Percentiles rank a stretch among this genome's conserved stretches.
Conservation (phyloP, 2,113 vertebrate species). For the Odontophorus gujanensis region DNA sequence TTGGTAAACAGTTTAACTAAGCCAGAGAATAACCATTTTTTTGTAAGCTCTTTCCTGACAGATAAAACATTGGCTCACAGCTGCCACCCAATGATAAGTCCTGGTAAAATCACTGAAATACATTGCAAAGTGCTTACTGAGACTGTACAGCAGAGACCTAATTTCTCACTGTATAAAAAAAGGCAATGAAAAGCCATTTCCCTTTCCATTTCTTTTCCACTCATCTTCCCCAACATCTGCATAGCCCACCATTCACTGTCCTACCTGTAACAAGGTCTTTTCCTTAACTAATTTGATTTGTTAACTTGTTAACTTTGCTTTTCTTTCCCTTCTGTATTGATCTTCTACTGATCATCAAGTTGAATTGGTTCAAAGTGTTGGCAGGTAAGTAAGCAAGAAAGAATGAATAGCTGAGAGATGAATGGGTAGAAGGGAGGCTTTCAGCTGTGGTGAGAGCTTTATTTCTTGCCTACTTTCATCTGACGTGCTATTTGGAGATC, state of each 20-base stretch:
- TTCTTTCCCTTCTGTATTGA: not conserved
- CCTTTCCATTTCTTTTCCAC: not conserved
- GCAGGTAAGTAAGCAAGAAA: not conserved
- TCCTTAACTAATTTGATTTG: not conserved
- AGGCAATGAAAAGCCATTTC: not conserved
- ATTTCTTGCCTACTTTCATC: not conserved
- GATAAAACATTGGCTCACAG: constrained; percentile 38
- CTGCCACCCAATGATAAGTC: constrained; percentile 64
- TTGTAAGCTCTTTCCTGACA: not conserved
- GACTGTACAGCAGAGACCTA: fast-evolving
- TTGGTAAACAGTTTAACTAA: not conserved
- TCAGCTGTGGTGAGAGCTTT: not conserved
- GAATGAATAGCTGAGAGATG: not conserved
- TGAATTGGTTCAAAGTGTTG: not conserved
- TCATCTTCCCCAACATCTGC: not conserved
- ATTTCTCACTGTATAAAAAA: not conserved
- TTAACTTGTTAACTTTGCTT: not conserved
- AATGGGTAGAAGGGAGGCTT: not conserved
- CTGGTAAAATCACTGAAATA: constrained; percentile 1
- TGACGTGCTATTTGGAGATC: not conserved
- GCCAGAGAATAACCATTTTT: not conserved
- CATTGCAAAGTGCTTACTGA: not conserved
- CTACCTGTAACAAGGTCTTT: not conserved
- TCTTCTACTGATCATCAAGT: constrained; percentile 13
- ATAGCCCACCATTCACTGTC: not conserved